Conservation (phyloP, 1,140 invertebrate genomes). For the Apis cerana region DNA sequence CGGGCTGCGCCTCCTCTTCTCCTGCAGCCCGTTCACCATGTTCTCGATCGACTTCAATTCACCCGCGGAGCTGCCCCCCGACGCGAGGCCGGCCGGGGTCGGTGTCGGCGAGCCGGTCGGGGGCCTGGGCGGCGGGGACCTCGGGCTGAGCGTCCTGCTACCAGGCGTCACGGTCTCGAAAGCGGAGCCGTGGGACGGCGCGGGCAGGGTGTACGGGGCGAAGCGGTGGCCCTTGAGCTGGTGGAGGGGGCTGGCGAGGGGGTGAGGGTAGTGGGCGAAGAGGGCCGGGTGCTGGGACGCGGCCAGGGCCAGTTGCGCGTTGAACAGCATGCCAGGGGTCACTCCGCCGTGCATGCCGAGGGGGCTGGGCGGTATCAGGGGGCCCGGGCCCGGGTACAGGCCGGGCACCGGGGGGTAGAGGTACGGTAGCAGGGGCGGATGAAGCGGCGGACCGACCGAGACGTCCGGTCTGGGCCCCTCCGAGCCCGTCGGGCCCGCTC, state of each 20-base stretch:
- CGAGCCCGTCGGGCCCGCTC: constrained; percentile 83
- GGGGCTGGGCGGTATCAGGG: constrained; percentile 86
- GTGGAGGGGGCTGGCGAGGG: constrained; percentile 79
- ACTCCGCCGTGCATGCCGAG: constrained; percentile 84
- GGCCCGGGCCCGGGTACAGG: constrained; percentile 87
- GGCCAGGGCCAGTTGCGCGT: constrained; percentile 90
- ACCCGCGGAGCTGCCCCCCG: constrained; percentile 81
- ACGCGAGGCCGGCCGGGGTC: constrained; percentile 73
- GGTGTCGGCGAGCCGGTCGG: constrained; percentile 83
- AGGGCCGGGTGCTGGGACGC: constrained; percentile 88
- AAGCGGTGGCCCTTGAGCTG: constrained; percentile 87
- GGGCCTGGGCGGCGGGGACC: constrained; percentile 84
- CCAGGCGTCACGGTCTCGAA: constrained; percentile 92
- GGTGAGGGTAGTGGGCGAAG: constrained; percentile 86
- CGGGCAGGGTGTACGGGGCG: constrained; percentile 91
- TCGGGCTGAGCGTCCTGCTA: constrained; percentile 84
- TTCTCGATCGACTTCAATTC: constrained; percentile 98
- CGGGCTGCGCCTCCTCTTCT: constrained; percentile 81
- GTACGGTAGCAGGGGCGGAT: constrained; percentile 93
- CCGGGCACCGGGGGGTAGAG: constrained; percentile 90
- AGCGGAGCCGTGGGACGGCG: constrained; percentile 86
- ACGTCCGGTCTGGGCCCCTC: constrained; percentile 90
- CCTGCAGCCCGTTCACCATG: constrained; percentile 96
- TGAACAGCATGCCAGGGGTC: constrained; percentile 90
- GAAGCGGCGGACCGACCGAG: constrained; percentile 92